Base-by-base conservation (phyloP, 2,113 vertebrate species). In the Poeciliopsis occidentalis region DNA sequence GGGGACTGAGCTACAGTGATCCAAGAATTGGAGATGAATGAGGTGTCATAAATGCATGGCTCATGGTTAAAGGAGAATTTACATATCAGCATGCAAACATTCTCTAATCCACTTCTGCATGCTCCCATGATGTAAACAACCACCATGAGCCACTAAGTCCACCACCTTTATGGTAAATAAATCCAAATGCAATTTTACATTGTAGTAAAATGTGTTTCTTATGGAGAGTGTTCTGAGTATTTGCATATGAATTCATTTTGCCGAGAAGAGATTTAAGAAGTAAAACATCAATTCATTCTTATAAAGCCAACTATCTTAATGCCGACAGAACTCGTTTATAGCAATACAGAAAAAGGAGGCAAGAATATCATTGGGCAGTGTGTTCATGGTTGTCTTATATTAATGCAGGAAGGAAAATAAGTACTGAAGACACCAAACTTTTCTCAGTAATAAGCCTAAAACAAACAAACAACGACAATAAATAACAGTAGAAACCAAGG, bases 11-110 rank as follows among this genome's bases (percentile, higher is more conserved):
- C 67, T 8, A 12, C 13, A 4, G 19, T 13, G 30, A 37, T 32
- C 24, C 51, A 60, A 12, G 15, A n/a, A 13, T 31, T 7, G 30
- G 24, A 26, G 30, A 37, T 27, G 17, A 47, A 31, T 15, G 13
- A 30, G 4, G 17, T 30, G 39, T 67, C 66, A 67, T 30, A 22
- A 12, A 51, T 69, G 44, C 44, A 51, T 51, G 8, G 8, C 15
- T 60, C 17, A 64, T 24, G n/a, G 30, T 22, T 60, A 24, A 12
- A 30, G 27, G n/a, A 26, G 44, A 71, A 80, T 75, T 69, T 8
- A 80, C 82, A 86, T 85, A 85, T 76, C 26, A 72, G 47, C 44
- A 79, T 75, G 83, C 79, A 89, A 86, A 88, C 47, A 69, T 1
- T 11, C 17, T 57, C 10, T 30, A 29, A 63, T 57, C 30, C 29